A percentile compares a stretch with the other conserved stretches of the same genome.
Evolutionary conservation across 2,113 vertebrate species (phyloP).

Genomic region (Bos taurus): ARS-UCD2.0 NC_037352.1:12968001-12968500

Average conservation of each 20-base stretch:
- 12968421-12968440: not conserved
- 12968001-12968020: not conserved
- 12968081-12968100: not conserved
- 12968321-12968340: not conserved
- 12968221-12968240: not conserved
- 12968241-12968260: not conserved
- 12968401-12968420: not conserved
- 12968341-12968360: not conserved
- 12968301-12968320: not conserved
- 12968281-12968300: not conserved
- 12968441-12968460: not conserved
- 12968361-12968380: not conserved
- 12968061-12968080: not conserved
- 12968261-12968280: not conserved
- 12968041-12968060: not conserved
- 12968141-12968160: not conserved
- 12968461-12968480: not conserved
- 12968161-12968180: not conserved
- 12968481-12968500: not conserved
- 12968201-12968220: not conserved
- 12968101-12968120: not conserved
- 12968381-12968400: not conserved
- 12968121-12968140: not conserved
- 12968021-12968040: not conserved
- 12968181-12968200: not conserved